Conservation (phyloP, 53 echinoderm and acorn worm genomes). For the Arbacia lixula region DNA sequence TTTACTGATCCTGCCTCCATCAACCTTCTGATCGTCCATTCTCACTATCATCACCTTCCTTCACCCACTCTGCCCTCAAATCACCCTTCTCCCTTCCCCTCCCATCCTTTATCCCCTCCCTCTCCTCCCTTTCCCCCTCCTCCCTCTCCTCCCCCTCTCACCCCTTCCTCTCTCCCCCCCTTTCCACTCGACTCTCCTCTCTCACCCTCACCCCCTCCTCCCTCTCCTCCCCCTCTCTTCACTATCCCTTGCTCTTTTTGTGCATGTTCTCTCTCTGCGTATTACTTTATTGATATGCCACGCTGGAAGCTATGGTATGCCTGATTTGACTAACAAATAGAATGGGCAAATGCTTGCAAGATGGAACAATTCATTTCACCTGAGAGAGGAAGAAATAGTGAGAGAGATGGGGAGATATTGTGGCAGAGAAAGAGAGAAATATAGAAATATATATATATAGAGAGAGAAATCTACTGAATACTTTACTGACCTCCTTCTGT, state of each 20-base stretch:
- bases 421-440: no score
- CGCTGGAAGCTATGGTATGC: slow-evolving; percentile 51
- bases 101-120: no score
- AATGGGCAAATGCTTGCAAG: slow-evolving; percentile 12
- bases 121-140: not conserved
- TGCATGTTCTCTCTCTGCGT: not conserved
- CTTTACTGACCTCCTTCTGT: not conserved
- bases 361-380: not conserved
- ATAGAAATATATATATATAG: no score
- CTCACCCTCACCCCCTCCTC: not conserved
- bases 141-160: not conserved
- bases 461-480: no score
- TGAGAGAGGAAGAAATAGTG: slow-evolving; percentile 19
- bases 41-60: no score
- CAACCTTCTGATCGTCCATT: no score
- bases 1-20: no score
- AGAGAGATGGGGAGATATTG: no score
- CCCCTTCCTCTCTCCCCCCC: not conserved
- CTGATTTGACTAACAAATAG: slow-evolving; percentile 54
- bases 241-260: not conserved
- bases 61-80: no score
- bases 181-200: not conserved
- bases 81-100: no score
- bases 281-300: slow-evolving; percentile 56
- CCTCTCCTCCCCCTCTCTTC: not conserved